A percentile compares a stretch with the other conserved stretches of the same genome.
These are phyloP conservation scores for Laticauda laticaudata DNA, from an alignment of 2,113 vertebrate genomes.

Conservation along the genomic window DNA sequence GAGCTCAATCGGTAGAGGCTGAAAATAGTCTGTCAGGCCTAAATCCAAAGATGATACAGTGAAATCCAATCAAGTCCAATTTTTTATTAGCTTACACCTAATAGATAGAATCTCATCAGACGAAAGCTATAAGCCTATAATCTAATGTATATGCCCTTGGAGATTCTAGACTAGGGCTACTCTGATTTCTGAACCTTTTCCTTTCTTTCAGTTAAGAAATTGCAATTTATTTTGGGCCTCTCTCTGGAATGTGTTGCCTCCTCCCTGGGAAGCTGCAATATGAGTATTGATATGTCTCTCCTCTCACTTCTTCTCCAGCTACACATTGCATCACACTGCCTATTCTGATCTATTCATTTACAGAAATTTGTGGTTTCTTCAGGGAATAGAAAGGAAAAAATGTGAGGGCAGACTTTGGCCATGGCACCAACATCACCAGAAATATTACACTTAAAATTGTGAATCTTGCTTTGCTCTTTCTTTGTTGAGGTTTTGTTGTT, in stretches of 20 bases:
- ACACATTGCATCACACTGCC: background rate
- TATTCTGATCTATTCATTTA: background rate
- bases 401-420: background rate
- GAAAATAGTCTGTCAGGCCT: background rate
- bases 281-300: background rate
- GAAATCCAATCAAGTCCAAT: background rate
- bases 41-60: background rate
- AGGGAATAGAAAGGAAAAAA: background rate
- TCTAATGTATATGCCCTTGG: background rate
- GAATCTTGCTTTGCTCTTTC: background rate
- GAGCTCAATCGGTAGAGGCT: background rate
- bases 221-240: background rate
- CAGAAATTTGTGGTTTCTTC: background rate
- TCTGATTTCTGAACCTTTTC: background rate
- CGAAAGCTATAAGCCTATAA: background rate
- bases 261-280: background rate
- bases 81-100: background rate
- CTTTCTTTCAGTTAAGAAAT: background rate
- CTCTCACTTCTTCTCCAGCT: background rate
- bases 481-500: background rate
- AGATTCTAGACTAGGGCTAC: background rate
- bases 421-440: background rate
- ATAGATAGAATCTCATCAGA: background rate
- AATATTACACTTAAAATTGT: background rate
- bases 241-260: background rate